Conservation (phyloP, 2,113 vertebrate species). For the Phodopus roborovskii region DNA sequence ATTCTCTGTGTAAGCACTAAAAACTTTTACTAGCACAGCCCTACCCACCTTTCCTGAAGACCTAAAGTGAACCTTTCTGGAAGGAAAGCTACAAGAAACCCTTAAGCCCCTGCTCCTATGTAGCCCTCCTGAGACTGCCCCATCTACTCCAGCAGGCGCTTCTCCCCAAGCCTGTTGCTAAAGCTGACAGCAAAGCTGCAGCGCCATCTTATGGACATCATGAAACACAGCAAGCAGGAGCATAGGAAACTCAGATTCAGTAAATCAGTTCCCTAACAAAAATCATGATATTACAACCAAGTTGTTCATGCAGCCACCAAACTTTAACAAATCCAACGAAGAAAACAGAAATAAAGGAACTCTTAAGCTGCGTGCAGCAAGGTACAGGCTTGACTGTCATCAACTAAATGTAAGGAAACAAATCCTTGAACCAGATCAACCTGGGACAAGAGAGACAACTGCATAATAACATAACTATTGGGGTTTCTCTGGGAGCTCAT, state of each 20-base stretch:
- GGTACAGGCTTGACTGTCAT: neutral
- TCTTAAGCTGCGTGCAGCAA: neutral
- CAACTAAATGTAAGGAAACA: constrained; percentile 49
- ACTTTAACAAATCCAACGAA: neutral
- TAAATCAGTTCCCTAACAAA: constrained; percentile 17
- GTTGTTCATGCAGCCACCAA: neutral
- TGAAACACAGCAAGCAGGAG: neutral
- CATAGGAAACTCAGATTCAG: neutral
- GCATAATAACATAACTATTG: neutral
- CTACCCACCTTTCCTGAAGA: neutral
- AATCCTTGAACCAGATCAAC: constrained; percentile 17
- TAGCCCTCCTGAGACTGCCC: neutral
- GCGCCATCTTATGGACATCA: constrained; percentile 27
- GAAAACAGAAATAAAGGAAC: neutral
- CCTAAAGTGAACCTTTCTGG: neutral
- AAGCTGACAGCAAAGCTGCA: neutral
- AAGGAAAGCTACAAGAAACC: neutral
- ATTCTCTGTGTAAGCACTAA: neutral
- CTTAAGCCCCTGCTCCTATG: neutral
- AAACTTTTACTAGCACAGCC: neutral
- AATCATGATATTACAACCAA: neutral
- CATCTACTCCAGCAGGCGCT: neutral
- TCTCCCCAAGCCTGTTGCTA: neutral
- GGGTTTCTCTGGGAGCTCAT: neutral
- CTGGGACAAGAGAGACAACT: neutral